These are phyloP conservation scores for Nymphalis c-album DNA, from an alignment of 2,888 invertebrate genomes.

Conservation along the genomic window DNA sequence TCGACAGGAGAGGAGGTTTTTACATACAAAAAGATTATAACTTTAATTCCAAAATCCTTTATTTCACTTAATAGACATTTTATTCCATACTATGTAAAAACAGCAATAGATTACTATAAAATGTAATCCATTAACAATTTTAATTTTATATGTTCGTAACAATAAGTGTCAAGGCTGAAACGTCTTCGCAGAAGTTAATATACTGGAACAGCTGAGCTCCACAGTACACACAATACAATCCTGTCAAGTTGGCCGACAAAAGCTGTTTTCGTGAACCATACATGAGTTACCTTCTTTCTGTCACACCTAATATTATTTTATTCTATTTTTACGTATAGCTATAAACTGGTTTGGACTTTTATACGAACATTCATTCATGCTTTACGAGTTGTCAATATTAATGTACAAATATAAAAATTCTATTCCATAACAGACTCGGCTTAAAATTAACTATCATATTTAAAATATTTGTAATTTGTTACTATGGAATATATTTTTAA, in stretches of 20 bases:
- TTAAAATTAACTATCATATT: too few relatives aligned
- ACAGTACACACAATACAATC: slow-evolving; percentile 23
- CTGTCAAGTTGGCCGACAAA: slow-evolving; percentile 25
- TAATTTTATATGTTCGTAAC: slow-evolving; percentile 3
- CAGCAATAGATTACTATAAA: neutral
- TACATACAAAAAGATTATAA: neutral
- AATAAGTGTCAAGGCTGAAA: slow-evolving; percentile 15
- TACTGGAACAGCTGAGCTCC: slow-evolving; percentile 21
- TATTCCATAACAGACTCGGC: too few relatives aligned
- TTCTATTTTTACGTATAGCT: neutral
- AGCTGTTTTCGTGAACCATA: slow-evolving; percentile 8
- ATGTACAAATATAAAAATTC: too few relatives aligned
- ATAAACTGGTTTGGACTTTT: neutral
- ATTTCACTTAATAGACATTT: too few relatives aligned
- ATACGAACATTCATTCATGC: neutral
- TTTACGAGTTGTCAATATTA: neutral
- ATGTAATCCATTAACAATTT: neutral
- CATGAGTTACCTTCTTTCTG: neutral
- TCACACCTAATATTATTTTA: neutral
- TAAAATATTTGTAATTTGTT: too few relatives aligned
- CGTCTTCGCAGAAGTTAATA: slow-evolving; percentile 26
- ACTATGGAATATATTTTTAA: neutral
- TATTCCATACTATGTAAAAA: too few relatives aligned
- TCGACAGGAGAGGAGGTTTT: too few relatives aligned
- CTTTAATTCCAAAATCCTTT: neutral